Conservation (phyloP, 2,888 invertebrate genomes). For the Polyommatus icarus region DNA sequence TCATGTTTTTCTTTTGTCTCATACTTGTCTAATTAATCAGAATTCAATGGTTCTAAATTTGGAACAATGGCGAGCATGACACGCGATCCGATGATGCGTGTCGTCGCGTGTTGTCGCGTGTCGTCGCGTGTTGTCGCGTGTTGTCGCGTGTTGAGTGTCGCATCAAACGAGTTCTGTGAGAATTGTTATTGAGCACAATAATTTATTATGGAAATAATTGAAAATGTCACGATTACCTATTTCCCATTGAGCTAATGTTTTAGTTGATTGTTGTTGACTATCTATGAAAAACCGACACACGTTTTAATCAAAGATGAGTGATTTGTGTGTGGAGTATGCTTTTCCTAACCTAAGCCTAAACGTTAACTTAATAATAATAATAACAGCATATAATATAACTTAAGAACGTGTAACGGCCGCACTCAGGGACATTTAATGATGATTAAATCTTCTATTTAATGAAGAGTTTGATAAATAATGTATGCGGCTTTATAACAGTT, state of each 20-base stretch:
- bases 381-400: too few species aligned
- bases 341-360: too few species aligned
- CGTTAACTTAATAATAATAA: too few species aligned
- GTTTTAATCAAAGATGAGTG: too few species aligned
- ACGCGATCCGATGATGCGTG: conserved; percentile 12
- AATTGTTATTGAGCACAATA: background rate
- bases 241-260: background rate
- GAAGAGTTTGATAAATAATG: too few species aligned
- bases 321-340: too few species aligned
- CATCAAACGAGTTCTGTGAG: conserved; percentile 13
- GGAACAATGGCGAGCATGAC: background rate
- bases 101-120: background rate
- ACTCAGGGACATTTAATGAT: too few species aligned
- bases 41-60: conserved; percentile 8
- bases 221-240: conserved; percentile 14
- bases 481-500: too few species aligned
- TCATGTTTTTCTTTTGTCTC: background rate
- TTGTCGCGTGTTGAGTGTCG: background rate
- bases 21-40: conserved; percentile 5
- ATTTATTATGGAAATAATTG: background rate
- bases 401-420: too few species aligned
- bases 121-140: background rate
- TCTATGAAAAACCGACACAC: background rate
- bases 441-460: too few species aligned
- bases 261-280: background rate